phyloP scores from a whole-genome alignment of 2,888 invertebrate genomes.

The Eupithecia pulchellata region DNA sequence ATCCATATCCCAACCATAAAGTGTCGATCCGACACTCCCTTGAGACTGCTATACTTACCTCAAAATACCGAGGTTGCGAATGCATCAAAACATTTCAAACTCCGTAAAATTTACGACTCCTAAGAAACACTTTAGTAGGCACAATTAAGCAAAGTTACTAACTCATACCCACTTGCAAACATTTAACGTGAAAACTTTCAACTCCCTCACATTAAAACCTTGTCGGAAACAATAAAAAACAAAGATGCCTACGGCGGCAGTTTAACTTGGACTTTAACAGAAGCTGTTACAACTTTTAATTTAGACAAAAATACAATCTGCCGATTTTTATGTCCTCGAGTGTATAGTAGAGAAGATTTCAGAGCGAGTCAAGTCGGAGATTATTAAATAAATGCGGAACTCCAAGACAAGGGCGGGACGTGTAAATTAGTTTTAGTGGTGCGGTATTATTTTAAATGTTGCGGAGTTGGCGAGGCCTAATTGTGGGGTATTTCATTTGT shows the following conservation, averaged over 20 bases:
- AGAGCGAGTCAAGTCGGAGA: constrained; percentile 37
- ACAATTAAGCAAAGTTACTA: constrained; percentile 16
- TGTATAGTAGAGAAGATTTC: constrained; percentile 38
- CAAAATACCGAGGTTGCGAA: neutral
- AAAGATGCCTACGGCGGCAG: constrained; percentile 30
- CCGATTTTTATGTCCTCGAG: constrained; percentile 29
- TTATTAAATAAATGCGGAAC: constrained; percentile 48
- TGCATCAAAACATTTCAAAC: constrained; percentile 13
- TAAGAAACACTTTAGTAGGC: constrained; percentile 8
- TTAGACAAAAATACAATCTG: constrained; percentile 13
- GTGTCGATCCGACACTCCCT: neutral
- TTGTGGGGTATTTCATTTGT: constrained; percentile 17
- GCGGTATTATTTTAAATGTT: constrained; percentile 45
- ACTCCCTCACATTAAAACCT: constrained; percentile 34
- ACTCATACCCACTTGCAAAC: constrained; percentile 23
- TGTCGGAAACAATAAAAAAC: constrained; percentile 38
- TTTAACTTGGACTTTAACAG: constrained; percentile 25
- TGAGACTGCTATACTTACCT: neutral
- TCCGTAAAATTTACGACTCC: constrained; percentile 6
- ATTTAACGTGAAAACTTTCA: constrained; percentile 29
- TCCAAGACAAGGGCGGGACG: constrained; percentile 32
- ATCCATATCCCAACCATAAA: neutral
- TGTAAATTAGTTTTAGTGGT: constrained; percentile 46
- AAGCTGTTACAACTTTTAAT: constrained; percentile 11
- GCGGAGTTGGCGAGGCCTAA: constrained; percentile 33